Evolutionary conservation across 2,113 vertebrate genomes (phyloP), one percentile per base, ranked within the genome.

Genomic region (Lepus timidus): DNA sequence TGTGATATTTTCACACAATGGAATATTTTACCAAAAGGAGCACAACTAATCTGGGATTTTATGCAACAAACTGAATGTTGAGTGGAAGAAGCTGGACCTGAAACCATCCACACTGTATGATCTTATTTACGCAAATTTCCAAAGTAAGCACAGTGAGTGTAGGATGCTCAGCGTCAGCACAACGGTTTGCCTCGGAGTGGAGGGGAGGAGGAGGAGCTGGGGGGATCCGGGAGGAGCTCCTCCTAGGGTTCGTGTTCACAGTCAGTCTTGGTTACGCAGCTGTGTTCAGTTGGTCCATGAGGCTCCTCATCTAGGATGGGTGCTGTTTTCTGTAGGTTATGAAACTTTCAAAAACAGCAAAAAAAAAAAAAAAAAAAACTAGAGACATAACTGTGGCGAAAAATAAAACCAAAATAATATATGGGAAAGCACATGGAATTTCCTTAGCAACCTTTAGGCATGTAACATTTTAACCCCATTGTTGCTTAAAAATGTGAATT

Each of bases 1-100:
- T 74, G 76, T 44, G 87, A 67, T 61, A 9, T 84, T 90, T 80
- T 61, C 78, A 62, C 65, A 88, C 86, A 67, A 49, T 31, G 65
- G 65, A 23, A 4, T 44, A 80, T 76, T 62, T 86, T 65, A 33
- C 49, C 73, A 6, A 85, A 84, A 33, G 3, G 36, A 61, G 83
- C 80, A 73, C 49, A 88, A 91, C 75, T 29, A 49, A 33, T 9
- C 61, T 3, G 23, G 23, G 31, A 75, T 6, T 62, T 55, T 17
- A 39, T 27, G 61, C n/a, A 76, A 52, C 36, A 27, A 14, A 16
- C 25, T 23, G 55, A 75, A 44, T 65, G 78, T 8, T 19, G 29
- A 62, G n/a, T 51, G 25, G 67, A 61, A 31, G 70, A 19, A 88
- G 4, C 55, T 51, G 22, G 65, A 55, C 39, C 9, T 6, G 23